phyloP scores from a whole-genome alignment of 2,113 vertebrate genomes.

The Naja naja region DNA sequence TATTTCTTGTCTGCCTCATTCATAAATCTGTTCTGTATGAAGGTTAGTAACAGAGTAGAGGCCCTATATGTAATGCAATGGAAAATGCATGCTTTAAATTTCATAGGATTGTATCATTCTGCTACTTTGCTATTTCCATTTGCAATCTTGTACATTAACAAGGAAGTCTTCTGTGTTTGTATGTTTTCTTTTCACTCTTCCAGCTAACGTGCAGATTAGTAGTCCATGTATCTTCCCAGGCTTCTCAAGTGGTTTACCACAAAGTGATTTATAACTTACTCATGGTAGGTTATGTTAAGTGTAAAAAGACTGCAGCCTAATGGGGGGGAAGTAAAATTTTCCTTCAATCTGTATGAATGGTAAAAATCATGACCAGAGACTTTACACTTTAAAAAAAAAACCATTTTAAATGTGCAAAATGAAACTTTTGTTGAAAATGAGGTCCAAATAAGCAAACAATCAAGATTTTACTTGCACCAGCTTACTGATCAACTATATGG shows the following conservation, averaged over 20 bases:
- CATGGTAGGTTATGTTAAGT: neutral
- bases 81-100: neutral
- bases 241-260: neutral
- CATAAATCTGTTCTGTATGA: neutral
- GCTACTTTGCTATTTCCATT: neutral
- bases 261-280: neutral
- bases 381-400: neutral
- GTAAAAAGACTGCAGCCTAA: neutral
- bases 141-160: neutral
- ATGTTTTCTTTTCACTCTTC: neutral
- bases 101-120: neutral
- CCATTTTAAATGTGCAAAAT: neutral
- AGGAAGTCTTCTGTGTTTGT: neutral
- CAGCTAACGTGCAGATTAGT: neutral
- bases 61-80: neutral
- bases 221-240: neutral
- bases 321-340: neutral
- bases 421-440: neutral
- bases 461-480: neutral
- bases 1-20: neutral
- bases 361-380: conserved; percentile 1
- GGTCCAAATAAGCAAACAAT: neutral
- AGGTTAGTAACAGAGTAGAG: neutral
- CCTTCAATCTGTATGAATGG: neutral
- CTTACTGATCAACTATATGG: neutral